Base-by-base conservation (phyloP, 2,888 invertebrate species). In the Tipula unca region DNA sequence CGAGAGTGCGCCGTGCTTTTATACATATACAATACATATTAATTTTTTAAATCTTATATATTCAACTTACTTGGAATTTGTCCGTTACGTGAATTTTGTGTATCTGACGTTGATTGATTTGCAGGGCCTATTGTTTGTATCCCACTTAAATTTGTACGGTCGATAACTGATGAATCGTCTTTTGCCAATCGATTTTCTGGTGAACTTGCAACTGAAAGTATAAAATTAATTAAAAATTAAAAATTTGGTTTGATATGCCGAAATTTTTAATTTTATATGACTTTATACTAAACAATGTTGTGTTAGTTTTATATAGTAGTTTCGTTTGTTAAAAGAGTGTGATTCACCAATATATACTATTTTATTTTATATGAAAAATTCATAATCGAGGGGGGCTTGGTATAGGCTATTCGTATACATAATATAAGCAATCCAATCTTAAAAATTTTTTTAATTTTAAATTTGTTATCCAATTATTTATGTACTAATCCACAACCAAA, bases 121-220 rank as follows among this genome's bases (percentile, higher is more conserved):
- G 88, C 87, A 86, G 87, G 87, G 88, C 89, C 88, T 88, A 88
- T 89, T 87, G 88, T 88, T 91, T 92, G 91, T 87, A 85, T 91
- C 91, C 92, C 92, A 92, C 92, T 92, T 91, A 91, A 89, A 91
- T 91, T 90, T 91, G 91, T 87, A 89, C 91, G 91, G 88, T 87
- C 87, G 86, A 87, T 88, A 88, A 89, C 89, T 87, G 89, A 90
- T 86, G 90, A 91, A 89, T 94, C 94, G 90, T 94, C 94, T 89
- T 92, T 93, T 88, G 93, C 90, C 89, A 90, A 92, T 90, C 92
- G 90, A 90, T 93, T 92, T 90, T 95, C 96, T 88, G 96, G 96
- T 88, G 96, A 95, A 91, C 95, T 96, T 91, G 96, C 96, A 93
- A 96, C 96, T 96, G 94, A 69, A 69, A 69, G 69, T 69, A 69